Evolutionary conservation across 37 sponge, comb jelly and placozoan genomes (phyloP), one percentile per base, ranked within the genome.

Genomic region (Chondrosia reniformis): DNA sequence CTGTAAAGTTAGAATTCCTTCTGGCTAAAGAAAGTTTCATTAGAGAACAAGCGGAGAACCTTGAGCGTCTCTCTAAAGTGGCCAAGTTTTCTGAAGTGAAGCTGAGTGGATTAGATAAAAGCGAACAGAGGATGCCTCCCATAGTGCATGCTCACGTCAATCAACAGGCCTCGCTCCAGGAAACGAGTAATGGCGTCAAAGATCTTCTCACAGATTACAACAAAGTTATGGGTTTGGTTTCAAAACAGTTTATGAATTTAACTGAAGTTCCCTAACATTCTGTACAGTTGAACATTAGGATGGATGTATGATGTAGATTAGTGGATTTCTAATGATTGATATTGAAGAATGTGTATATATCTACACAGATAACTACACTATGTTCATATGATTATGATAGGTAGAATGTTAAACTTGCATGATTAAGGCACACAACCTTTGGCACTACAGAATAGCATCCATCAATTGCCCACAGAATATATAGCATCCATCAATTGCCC

Each of bases 141-240:
- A 21, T 69, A 17, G 72, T 69, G 10, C 72, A 69, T 21, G 37
- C 39, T 9, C 42, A 41, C 42, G 72, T 39, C 1, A 37, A 25
- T 24, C 72, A 69, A 39, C 72, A 69, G 36, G 39, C 41, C 22
- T 41, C 31, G 2, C 1, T 69, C 10, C 37, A 40, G 2, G 72
- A 69, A 25, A 44, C 38, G n/a, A 44, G 41, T 22, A 39, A 39
- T 24, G 42, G 24, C n/a, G 72, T 34, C 15, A 69, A 69, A 25
- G 72, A 69, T 17, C 31, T 69, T 7, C 72, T 69, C 1, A 69
- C 72, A 2, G 72, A 41, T 2, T 69, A 69, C 43, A 69, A 69
- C 43, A 25, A 69, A 39, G 72, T 44, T 1, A 69, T 40, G n/a
- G 72, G 32, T 9, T 41, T 34, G 0, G 36, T 69, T 3, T 69